Evolutionary conservation across 2,113 vertebrate genomes (phyloP), one percentile per base, ranked within the genome.

Genomic region (Alectura lathami): DNA sequence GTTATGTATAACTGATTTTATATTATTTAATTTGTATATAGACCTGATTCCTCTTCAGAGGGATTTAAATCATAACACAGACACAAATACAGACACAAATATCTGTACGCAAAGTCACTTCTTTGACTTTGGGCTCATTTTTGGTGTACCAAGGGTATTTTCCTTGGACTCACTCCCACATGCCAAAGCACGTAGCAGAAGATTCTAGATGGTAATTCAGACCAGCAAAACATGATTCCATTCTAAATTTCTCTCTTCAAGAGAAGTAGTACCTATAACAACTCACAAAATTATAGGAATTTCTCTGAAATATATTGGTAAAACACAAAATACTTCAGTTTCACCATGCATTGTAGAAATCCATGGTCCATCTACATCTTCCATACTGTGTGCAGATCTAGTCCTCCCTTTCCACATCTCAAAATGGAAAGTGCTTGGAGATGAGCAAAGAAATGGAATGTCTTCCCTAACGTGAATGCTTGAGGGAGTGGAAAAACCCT

Each of bases 351-450:
- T 10, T 38, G 16, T 56, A 56, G 9, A 64, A 69, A 84, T 73
- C 14, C 1, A 1, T 59, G 20, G 20, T 79, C 9, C 10, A 62
- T 17, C 16, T 87, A 2, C 43, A 45, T 68, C 13, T 62, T 70
- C 40, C 62, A 10, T 29, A 18, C 3, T 0, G 0, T 43, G 3
- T 12, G 8, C 11, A 8, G 23, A 59, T 89, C 38, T 59, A 21
- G 6, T 11, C 20, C 17, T 66, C 32, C 11, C 2, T 15, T 53
- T 56, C 36, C 50, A 23, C 10, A 42, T 60, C 21, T 88, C 40
- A 45, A 51, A 36, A 50, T 51, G 34, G 26, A 38, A 70, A 68
- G 18, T 32, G 24, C 9, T 20, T 42, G 7, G 4, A 88, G 8
- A 54, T 15, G 22, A 75, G 38, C 5, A 73, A 68, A 84, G 18